Evolutionary conservation across 2,888 invertebrate species (phyloP), one percentile per base, ranked within the genome.

Genomic region (Tenthredo livida): DNA sequence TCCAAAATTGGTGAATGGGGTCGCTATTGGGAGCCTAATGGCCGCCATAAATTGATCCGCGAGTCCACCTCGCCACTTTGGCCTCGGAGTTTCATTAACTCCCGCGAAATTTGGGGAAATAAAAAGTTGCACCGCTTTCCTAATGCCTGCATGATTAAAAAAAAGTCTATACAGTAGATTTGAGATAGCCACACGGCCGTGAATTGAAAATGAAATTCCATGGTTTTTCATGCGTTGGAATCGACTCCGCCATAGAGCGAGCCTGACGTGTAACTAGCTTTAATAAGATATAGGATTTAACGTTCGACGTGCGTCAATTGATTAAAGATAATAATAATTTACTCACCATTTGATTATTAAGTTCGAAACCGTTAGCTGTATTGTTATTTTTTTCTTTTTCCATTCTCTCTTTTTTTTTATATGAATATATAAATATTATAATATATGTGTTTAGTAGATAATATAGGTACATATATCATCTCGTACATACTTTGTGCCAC

Each of bases 341-440:
- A 50, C 58, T 70, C 43, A 50, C 70, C 72, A 82, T 43, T 78
- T 21, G 50, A n/a, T 67, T 72, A 78, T 87, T 85, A 50, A 86
- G 87, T 87, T 87, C 86, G 37, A 85, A 87, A 86, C 84, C 87
- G 86, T 87, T 88, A 86, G 85, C 86, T 84, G 86, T 85, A 87
- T 73, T 47, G 47, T 47, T 87, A 85, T 70, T 12, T 86, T 86
- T 37, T 15, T 58, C 9, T 40, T n/a, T 54, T 80, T 12, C 37
- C 37, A 12, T 54, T 78, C 21, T 61, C 33, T 75, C 17, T 77
- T 75, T 3, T 1, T 65, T 84, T 50, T 58, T 40, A 43, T 40
- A 54, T 47, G 25, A 84, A 80, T 54, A 58, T 78, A 50, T 77
- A 84, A 67, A 65, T 33, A 77, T 43, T 83, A 61, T 21, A 58